These are phyloP conservation scores for Pyrrhura leucotis DNA, from an alignment of 2,797 vertebrate genomes.

Conservation along the genomic window DNA sequence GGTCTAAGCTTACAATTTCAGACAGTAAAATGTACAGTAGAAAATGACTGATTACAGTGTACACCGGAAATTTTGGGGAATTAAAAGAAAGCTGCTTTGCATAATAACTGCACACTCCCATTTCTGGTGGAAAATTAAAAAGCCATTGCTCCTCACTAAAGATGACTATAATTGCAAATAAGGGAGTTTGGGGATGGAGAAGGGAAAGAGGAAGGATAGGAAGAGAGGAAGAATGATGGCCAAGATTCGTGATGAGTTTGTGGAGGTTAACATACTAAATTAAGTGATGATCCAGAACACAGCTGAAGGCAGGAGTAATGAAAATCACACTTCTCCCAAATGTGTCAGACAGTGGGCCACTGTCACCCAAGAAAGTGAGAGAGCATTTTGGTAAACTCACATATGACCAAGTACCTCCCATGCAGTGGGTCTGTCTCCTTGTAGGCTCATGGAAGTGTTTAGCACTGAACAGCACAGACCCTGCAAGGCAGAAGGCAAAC, in stretches of 20 bases:
- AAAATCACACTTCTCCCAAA: neutral
- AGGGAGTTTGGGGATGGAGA: neutral
- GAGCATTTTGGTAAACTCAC: neutral
- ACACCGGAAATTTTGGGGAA: constrained; percentile 63
- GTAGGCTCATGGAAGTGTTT: neutral
- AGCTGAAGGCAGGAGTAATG: neutral
- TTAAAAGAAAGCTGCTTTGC: constrained; percentile 56
- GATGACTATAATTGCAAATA: constrained; percentile 16
- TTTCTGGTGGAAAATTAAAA: constrained; percentile 61
- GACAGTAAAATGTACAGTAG: constrained; percentile 17
- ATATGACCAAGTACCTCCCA: neutral
- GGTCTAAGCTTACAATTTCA: constrained; percentile 24
- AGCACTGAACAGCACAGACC: neutral
- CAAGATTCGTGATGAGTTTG: neutral
- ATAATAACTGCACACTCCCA: constrained; percentile 55
- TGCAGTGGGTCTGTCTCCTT: neutral
- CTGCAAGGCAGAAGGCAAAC: neutral
- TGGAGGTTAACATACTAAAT: neutral
- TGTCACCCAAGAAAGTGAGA: neutral
- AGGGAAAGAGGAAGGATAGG: neutral
- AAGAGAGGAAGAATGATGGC: neutral
- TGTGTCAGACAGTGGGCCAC: neutral
- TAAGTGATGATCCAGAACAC: neutral
- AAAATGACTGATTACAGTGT: constrained; percentile 56
- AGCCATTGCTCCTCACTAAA: constrained; percentile 36